Evolutionary conservation across 1,140 invertebrate genomes (phyloP).

Genomic region (Lithobius niger): DNA sequence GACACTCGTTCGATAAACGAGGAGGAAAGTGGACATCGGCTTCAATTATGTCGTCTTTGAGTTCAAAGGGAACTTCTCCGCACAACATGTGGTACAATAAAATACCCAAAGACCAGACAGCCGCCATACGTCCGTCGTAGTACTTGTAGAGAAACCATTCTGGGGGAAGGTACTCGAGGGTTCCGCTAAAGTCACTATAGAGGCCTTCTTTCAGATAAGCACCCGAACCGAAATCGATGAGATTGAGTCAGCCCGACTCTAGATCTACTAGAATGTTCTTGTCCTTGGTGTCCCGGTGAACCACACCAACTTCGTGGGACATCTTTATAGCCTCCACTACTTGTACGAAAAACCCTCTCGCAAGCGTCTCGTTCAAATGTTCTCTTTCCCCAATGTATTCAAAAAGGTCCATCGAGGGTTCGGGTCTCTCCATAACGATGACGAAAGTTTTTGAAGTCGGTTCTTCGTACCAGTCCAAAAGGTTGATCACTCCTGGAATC

Average conservation of each 20-base stretch:
- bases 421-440: slow-evolving; percentile 50
- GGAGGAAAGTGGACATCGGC: too few species aligned
- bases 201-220: slow-evolving; percentile 42
- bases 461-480: slow-evolving; percentile 46
- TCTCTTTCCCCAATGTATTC: slow-evolving; percentile 53
- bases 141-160: too few species aligned
- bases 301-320: slow-evolving; percentile 38
- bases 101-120: too few species aligned
- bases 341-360: slow-evolving; percentile 40
- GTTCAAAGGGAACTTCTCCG: too few species aligned
- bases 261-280: slow-evolving; percentile 51
- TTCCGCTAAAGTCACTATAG: slow-evolving; percentile 55
- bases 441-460: slow-evolving; percentile 39
- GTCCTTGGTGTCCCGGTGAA: slow-evolving; percentile 55
- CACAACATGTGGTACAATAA: too few species aligned
- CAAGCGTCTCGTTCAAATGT: slow-evolving; percentile 39
- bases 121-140: too few species aligned
- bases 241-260: slow-evolving; percentile 36
- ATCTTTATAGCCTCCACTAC: slow-evolving; percentile 38
- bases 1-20: too few species aligned
- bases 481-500: slow-evolving; percentile 42
- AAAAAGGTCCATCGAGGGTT: slow-evolving; percentile 48
- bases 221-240: slow-evolving; percentile 56
- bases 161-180: too few species aligned
- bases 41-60: too few species aligned